Evolutionary conservation across 92 coral and sea anemone species (phyloP).

Genomic region (Pocillopora grandis): DNA sequence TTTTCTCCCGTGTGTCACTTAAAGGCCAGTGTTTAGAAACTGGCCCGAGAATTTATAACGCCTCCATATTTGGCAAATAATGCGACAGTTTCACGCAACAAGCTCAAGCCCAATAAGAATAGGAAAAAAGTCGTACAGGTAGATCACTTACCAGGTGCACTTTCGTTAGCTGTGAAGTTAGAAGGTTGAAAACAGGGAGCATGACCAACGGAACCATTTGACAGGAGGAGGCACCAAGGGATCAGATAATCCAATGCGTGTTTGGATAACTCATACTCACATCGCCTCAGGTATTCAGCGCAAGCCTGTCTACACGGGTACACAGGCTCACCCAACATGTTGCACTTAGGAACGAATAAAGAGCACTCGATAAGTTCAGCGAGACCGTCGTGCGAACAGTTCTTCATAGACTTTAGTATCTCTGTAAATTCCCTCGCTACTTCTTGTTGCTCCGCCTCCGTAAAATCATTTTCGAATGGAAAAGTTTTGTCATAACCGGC

Average conservation of each 20-base stretch:
- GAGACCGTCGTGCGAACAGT: conserved; percentile 30
- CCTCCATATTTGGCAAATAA: too few species aligned
- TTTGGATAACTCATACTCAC: conserved; percentile 34
- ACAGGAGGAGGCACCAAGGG: conserved; percentile 30
- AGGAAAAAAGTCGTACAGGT: background rate
- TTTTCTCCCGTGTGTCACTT: too few species aligned
- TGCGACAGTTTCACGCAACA: too few species aligned
- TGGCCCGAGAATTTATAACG: too few species aligned
- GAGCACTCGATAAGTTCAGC: conserved; percentile 56
- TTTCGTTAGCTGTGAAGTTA: conserved; percentile 29
- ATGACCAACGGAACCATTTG: conserved; percentile 9
- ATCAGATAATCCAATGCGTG: conserved; percentile 45
- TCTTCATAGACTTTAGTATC: background rate
- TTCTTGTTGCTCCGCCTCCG: conserved; percentile 6
- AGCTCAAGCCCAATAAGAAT: background rate
- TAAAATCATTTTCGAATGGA: conserved; percentile 2
- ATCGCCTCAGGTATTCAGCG: conserved; percentile 71
- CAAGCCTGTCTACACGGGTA: conserved; percentile 77
- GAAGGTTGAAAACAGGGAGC: conserved; percentile 57
- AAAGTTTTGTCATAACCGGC: conserved; percentile 24
- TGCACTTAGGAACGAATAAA: conserved; percentile 31
- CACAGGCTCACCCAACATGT: conserved; percentile 31
- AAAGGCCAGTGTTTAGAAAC: too few species aligned
- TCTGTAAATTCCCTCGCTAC: background rate
- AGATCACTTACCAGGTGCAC: conserved; percentile 11